A percentile compares a stretch with the other conserved stretches of the same genome.
Evolutionary conservation across 2,113 vertebrate species (phyloP).

Genomic region (Scolopax mira): DNA sequence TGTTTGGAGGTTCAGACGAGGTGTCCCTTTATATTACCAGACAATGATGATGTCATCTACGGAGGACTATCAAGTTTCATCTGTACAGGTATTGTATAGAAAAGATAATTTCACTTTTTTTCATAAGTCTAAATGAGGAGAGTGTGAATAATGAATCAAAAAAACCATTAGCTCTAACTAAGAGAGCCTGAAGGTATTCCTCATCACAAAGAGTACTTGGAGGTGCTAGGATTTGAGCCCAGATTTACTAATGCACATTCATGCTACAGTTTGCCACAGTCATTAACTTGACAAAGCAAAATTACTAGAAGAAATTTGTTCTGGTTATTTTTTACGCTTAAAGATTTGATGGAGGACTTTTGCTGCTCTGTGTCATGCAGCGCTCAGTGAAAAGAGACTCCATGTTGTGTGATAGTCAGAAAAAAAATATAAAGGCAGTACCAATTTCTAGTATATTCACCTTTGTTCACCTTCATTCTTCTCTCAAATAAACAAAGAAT

Average conservation of each 20-base stretch:
- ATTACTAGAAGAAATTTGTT: neutral
- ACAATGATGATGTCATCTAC: conserved; percentile 98
- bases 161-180: neutral
- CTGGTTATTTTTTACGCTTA: neutral
- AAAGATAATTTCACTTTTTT: neutral
- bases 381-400: neutral
- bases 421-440: neutral
- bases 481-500: neutral
- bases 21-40: conserved; percentile 98
- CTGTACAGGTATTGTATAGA: conserved; percentile 89
- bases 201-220: neutral
- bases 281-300: neutral
- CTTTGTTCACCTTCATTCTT: neutral
- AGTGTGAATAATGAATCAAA: neutral
- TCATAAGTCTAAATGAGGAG: neutral
- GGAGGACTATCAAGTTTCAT: conserved; percentile 99
- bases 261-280: neutral
- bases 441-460: neutral
- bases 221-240: neutral
- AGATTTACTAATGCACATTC: neutral
- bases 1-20: conserved; percentile 98
- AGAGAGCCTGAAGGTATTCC: neutral
- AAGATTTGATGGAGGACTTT: neutral
- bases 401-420: neutral
- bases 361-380: neutral